These are phyloP conservation scores for Apis laboriosa DNA, from an alignment of 1,140 invertebrate species.

Conservation along the genomic window DNA sequence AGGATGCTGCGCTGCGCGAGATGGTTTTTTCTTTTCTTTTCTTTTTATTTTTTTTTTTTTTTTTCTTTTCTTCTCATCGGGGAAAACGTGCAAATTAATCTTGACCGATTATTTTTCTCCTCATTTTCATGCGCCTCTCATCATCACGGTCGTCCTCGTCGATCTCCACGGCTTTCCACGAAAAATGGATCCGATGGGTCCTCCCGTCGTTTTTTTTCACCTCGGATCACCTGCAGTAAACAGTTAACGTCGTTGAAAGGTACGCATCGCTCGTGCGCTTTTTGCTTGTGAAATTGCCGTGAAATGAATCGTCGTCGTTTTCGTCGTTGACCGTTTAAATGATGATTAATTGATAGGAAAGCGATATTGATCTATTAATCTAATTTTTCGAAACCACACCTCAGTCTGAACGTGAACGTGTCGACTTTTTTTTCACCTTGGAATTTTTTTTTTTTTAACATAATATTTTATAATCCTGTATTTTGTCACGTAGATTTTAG, in stretches of 20 bases:
- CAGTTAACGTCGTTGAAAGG: conserved; percentile 44
- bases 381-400: not conserved
- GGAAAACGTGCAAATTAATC: too few relatives aligned
- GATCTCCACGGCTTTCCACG: conserved; percentile 10
- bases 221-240: conserved; percentile 45
- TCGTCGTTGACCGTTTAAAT: not conserved
- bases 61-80: too few relatives aligned
- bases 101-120: not conserved
- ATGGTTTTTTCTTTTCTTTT: too few relatives aligned
- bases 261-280: conserved; percentile 53
- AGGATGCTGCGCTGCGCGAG: too few relatives aligned
- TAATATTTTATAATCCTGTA: not conserved
- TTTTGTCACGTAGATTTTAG: too few relatives aligned
- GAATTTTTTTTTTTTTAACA: not conserved
- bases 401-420: not conserved
- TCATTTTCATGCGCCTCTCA: conserved; percentile 30
- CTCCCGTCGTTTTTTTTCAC: not conserved
- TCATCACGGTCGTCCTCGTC: not conserved
- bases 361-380: not conserved
- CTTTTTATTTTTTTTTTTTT: too few relatives aligned
- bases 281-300: conserved; percentile 30
- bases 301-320: not conserved
- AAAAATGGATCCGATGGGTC: conserved; percentile 30
- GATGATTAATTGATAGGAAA: not conserved
- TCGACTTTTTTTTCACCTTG: not conserved